Base-by-base conservation (phyloP, 2,888 invertebrate species). In the Rhyacophila evoluta region DNA sequence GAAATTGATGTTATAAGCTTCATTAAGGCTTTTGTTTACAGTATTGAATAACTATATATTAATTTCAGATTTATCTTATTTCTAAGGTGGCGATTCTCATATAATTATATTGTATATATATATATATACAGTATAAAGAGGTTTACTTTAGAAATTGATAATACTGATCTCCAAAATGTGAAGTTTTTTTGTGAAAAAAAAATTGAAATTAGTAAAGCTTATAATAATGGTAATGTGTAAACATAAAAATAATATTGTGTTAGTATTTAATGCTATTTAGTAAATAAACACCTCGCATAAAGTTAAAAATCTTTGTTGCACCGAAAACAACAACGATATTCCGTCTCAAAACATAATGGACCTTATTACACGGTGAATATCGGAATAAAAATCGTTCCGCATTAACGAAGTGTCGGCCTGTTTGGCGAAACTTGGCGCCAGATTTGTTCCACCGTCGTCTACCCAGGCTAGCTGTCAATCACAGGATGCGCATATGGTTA, bases 391-490 rank as follows among this genome's bases (percentile, higher is more conserved):
- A 55, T 19, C 55, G 55, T 19, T 25, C 15, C 55, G 19, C 19
- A 19, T 55, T 19, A 55, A 19, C 19, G 29, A 33, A 2, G 2
- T 55, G 55, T 55, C 55, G 55, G 55, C 19, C 25, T 55, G 15
- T 55, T 55, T 55, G 55, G 55, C 19, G 19, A 55, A 6, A 12
- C 55, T 28, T 69, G 69, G 69, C 69, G 69, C 69, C 69, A 29
- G 19, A 28, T 28, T n/a, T 28, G 55, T 19, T 55, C 55, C 69
- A 12, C 28, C 33, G 69, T 11, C 33, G 69, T 29, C 28, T 28
- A 10, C 69, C n/a, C 28, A 28, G 5, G 25, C 55, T 55, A 36
- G 36, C 71, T 71, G 71, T 71, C 71, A 71, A 71, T 71, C 71
- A 71, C 71, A 71, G 19, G 69, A 71, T 25, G 25, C 33, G 71